A percentile compares a stretch with the other conserved stretches of the same genome.
These are phyloP conservation scores for Leiothrix lutea DNA, from an alignment of 2,113 vertebrate species.

Conservation along the genomic window DNA sequence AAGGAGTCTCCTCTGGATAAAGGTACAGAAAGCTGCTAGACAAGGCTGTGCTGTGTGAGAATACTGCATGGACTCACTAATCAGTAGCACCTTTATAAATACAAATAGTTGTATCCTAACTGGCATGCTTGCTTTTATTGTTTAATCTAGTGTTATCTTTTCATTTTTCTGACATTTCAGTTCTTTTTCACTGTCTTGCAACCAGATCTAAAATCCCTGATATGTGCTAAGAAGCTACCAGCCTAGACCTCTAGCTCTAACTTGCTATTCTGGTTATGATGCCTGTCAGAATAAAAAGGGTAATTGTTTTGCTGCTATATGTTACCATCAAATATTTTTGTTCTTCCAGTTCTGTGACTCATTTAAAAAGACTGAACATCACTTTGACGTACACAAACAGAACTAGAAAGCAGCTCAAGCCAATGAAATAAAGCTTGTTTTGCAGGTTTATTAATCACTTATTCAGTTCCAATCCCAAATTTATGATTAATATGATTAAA, in stretches of 20 bases:
- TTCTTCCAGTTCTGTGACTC: constrained; percentile 50
- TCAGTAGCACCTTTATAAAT: neutral
- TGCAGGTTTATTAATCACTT: neutral
- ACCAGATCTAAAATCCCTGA: constrained; percentile 22
- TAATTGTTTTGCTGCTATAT: constrained; percentile 59
- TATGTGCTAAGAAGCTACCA: neutral
- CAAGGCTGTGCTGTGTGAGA: neutral
- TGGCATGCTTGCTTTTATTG: constrained; percentile 15
- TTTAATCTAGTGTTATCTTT: constrained; percentile 20
- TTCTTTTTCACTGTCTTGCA: constrained; percentile 29
- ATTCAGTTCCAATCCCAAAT: neutral
- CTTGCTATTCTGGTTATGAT: constrained; percentile 37
- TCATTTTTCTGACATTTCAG: constrained; percentile 38
- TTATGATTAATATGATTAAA: constrained; percentile 21
- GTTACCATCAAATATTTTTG: constrained; percentile 60
- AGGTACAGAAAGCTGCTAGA: constrained; percentile 63
- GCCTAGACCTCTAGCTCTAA: constrained; percentile 27
- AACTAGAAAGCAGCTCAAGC: constrained; percentile 36
- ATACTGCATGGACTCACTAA: neutral
- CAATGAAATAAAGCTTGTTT: constrained; percentile 35
- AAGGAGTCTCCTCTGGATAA: constrained; percentile 66
- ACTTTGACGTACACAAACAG: constrained; percentile 38
- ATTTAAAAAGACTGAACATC: constrained; percentile 51
- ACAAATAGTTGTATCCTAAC: neutral
- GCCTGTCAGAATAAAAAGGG: constrained; percentile 42